These are phyloP conservation scores for Liasis olivaceus DNA, from an alignment of 2,797 vertebrate genomes.

Conservation along the genomic window DNA sequence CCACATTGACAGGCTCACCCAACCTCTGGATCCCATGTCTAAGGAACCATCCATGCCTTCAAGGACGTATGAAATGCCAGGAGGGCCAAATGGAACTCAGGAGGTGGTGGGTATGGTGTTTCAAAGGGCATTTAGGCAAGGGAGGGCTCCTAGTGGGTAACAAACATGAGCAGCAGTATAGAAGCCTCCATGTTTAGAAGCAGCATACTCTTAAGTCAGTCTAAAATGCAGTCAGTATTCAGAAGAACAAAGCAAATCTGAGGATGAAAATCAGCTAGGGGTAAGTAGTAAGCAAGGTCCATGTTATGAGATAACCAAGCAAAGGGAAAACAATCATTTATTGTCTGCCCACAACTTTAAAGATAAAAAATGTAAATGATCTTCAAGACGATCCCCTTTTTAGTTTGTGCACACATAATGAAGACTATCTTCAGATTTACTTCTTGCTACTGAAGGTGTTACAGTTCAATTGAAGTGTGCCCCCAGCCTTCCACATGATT, in stretches of 20 bases:
- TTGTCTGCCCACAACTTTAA: constrained; percentile 47
- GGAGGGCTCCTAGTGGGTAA: background rate
- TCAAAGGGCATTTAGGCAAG: background rate
- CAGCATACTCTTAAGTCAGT: background rate
- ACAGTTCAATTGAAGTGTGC: too few relatives aligned
- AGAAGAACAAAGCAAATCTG: background rate
- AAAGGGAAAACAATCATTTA: constrained; percentile 12
- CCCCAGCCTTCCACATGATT: background rate
- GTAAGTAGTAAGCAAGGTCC: too few relatives aligned
- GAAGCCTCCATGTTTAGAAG: background rate
- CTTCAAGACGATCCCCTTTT: constrained; percentile 37
- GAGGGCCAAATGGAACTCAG: too few relatives aligned
- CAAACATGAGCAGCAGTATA: background rate
- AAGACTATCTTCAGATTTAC: background rate
- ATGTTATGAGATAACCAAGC: too few relatives aligned
- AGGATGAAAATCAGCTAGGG: constrained; percentile 22
- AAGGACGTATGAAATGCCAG: too few relatives aligned
- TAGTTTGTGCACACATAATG: background rate
- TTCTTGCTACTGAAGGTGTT: background rate
- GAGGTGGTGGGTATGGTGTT: too few relatives aligned
- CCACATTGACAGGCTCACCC: too few relatives aligned
- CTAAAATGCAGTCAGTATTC: rapidly evolving
- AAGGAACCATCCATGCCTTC: too few relatives aligned
- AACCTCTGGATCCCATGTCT: too few relatives aligned
- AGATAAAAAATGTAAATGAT: background rate